Percentiles rank a stretch among this genome's conserved stretches.
Evolutionary conservation across 1,140 invertebrate species (phyloP).

Genomic region (Lasioglossum baleicum): DNA sequence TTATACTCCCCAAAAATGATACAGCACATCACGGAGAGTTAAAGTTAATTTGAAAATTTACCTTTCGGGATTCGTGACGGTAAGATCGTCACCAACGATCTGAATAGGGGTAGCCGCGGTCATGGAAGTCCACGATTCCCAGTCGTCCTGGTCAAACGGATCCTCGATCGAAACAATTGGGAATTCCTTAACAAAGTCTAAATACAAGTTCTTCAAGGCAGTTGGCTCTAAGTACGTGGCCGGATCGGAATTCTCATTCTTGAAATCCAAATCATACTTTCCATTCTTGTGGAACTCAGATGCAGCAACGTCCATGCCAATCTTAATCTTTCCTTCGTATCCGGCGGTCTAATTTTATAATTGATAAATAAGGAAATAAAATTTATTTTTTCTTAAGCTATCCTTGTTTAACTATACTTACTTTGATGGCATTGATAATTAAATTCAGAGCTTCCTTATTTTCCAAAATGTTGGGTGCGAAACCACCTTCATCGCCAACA

Average conservation of each 20-base stretch:
- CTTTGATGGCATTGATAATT: slow-evolving; percentile 94
- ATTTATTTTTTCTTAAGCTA: neutral
- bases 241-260: slow-evolving; percentile 94
- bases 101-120: slow-evolving; percentile 91
- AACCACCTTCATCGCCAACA: slow-evolving; percentile 99
- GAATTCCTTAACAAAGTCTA: slow-evolving; percentile 95
- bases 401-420: slow-evolving; percentile 69
- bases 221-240: slow-evolving; percentile 88
- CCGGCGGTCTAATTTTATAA: slow-evolving; percentile 81
- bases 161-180: slow-evolving; percentile 99
- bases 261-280: slow-evolving; percentile 98
- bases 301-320: slow-evolving; percentile 99
- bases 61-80: slow-evolving; percentile 90
- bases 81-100: slow-evolving; percentile 98
- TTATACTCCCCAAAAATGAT: too few species aligned
- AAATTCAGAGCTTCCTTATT: slow-evolving; percentile 96
- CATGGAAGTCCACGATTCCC: slow-evolving; percentile 94
- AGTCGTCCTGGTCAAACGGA: slow-evolving; percentile 98
- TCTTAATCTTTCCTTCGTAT: slow-evolving; percentile 83
- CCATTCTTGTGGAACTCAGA: slow-evolving; percentile 95
- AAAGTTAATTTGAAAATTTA: slow-evolving; percentile 46
- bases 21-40: too few species aligned
- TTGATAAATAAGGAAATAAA: neutral
- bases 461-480: slow-evolving; percentile 98
- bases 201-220: slow-evolving; percentile 92